phyloP scores from a whole-genome alignment of 2,888 invertebrate genomes.

The Epicampocera succincta region DNA sequence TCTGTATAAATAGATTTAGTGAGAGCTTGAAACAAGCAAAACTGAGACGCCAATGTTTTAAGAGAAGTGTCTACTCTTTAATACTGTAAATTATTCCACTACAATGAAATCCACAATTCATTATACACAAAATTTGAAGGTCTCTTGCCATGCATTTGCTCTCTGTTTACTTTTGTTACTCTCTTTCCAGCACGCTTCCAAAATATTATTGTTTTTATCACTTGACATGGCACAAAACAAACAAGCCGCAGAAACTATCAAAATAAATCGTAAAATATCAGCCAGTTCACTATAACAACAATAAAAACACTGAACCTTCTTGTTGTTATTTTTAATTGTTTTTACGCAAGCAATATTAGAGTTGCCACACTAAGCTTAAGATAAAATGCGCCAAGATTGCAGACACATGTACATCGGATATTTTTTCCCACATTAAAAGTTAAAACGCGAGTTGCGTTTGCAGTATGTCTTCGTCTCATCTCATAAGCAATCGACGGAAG shows the following conservation, averaged over 20 bases:
- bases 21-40: background rate
- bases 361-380: background rate
- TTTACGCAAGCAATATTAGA: background rate
- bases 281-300: conserved; percentile 5
- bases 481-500: too few species aligned
- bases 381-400: background rate
- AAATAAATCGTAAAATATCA: conserved; percentile 60
- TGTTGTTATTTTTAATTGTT: background rate
- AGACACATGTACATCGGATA: too few species aligned
- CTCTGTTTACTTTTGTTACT: background rate
- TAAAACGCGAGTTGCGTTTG: too few species aligned
- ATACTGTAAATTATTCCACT: conserved; percentile 3
- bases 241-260: conserved; percentile 48
- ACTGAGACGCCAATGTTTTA: background rate
- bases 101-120: conserved; percentile 54
- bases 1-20: background rate
- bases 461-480: too few species aligned
- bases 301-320: background rate
- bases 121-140: conserved; percentile 31
- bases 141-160: background rate
- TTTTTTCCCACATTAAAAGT: too few species aligned
- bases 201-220: background rate
- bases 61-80: conserved; percentile 16
- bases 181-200: background rate
- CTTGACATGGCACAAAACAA: background rate